Percentiles rank a stretch among this genome's conserved stretches.
phyloP scores from a whole-genome alignment of 1,140 invertebrate genomes.

The Alviniconcha marisindica region DNA sequence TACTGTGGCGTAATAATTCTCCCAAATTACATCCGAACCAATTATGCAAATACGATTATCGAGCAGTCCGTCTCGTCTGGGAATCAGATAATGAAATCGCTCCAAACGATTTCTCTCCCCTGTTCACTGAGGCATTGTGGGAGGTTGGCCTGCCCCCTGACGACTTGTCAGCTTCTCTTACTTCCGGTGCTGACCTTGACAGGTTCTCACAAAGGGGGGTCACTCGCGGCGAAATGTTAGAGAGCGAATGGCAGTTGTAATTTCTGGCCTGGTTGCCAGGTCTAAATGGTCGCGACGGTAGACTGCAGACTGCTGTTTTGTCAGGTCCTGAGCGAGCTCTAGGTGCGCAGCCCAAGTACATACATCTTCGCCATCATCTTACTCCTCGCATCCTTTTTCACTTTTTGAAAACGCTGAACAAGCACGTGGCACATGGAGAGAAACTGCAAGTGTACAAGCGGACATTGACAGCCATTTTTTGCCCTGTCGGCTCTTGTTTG shows the following conservation, averaged over 20 bases:
- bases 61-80: not conserved
- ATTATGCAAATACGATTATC: constrained; percentile 1
- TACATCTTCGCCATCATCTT: too few relatives aligned
- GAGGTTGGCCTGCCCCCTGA: not conserved
- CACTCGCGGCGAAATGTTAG: not conserved
- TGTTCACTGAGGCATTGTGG: not conserved
- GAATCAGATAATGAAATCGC: constrained; percentile 1
- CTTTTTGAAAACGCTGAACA: too few relatives aligned
- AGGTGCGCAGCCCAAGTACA: too few relatives aligned
- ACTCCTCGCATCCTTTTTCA: too few relatives aligned
- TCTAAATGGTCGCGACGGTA: too few relatives aligned
- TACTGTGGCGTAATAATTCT: constrained; percentile 1
- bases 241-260: not conserved
- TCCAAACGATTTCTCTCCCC: not conserved
- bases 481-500: too few relatives aligned
- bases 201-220: not conserved
- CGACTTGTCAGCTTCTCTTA: constrained; percentile 6
- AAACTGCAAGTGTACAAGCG: too few relatives aligned
- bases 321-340: not conserved
- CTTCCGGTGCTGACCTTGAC: not conserved
- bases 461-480: too few relatives aligned
- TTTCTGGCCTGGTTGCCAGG: not conserved
- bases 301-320: too few relatives aligned
- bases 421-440: too few relatives aligned
- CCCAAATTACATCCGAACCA: constrained; percentile 1